Conservation (phyloP, 2,113 vertebrate genomes). For the Tetrax tetrax region DNA sequence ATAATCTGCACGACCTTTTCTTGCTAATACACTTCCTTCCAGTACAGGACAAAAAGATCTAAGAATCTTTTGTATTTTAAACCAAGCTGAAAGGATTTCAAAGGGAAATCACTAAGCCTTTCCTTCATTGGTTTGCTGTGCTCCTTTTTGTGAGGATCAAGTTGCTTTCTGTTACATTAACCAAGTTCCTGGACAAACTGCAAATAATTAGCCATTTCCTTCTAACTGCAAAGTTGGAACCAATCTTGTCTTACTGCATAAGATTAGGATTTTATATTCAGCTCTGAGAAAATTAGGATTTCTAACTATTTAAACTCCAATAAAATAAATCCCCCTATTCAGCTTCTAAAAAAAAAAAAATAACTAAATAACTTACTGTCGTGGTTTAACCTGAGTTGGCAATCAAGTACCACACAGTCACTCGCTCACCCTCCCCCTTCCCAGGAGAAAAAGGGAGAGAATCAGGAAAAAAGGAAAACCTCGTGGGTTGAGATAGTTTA, state of each 20-base stretch:
- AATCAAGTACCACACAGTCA: no score
- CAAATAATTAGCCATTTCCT: conserved; percentile 3
- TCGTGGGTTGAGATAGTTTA: no score
- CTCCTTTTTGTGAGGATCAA: neutral
- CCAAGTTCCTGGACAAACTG: neutral
- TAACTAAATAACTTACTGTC: no score
- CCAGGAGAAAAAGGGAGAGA: no score
- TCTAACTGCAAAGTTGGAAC: neutral
- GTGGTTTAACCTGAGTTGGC: no score
- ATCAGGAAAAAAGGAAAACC: no score
- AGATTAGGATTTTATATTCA: neutral
- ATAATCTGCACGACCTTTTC: neutral
- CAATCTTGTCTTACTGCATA: neutral
- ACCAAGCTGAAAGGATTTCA: neutral
- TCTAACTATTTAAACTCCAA: neutral
- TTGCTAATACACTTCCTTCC: neutral
- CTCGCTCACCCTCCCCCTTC: no score
- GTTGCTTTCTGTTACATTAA: neutral
- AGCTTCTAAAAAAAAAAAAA: neutral
- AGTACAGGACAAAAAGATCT: neutral
- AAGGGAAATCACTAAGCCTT: neutral
- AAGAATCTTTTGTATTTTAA: conserved; percentile 8
- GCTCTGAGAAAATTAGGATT: neutral
- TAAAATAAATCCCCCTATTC: neutral
- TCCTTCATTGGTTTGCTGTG: neutral